Evolutionary conservation across 2,888 invertebrate species (phyloP).

Genomic region (Congeria kusceri): DNA sequence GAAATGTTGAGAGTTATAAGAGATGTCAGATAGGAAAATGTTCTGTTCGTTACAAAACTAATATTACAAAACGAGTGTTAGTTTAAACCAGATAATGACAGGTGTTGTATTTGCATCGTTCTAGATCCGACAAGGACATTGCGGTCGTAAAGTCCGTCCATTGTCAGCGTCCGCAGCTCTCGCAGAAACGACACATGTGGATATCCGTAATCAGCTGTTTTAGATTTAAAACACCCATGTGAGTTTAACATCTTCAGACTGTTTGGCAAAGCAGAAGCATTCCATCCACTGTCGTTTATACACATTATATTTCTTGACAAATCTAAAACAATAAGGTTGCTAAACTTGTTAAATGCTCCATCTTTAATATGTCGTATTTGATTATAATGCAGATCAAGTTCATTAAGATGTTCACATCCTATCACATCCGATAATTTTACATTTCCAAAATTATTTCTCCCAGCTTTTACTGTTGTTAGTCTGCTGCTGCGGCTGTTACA

Average conservation of each 20-base stretch:
- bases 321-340: not conserved
- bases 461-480: not conserved
- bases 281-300: not conserved
- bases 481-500: not conserved
- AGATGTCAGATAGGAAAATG: not conserved
- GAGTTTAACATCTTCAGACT: too few relatives aligned
- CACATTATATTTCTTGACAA: not conserved
- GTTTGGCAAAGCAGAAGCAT: not conserved
- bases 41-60: conserved; percentile 1
- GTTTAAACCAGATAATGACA: not conserved
- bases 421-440: not conserved
- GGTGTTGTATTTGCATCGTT: not conserved
- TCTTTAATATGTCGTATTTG: not conserved
- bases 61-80: conserved; percentile 3
- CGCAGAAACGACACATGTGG: not conserved
- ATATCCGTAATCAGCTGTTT: too few relatives aligned
- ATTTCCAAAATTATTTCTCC: conserved; percentile 1
- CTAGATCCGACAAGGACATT: not conserved
- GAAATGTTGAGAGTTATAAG: conserved; percentile 3
- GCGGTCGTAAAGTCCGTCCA: conserved; percentile 9
- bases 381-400: not conserved
- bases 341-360: not conserved
- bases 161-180: not conserved
- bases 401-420: not conserved
- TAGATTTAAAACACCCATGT: too few relatives aligned